Evolutionary conservation across 2,797 vertebrate genomes (phyloP), one percentile per base, ranked within the genome.

Genomic region (Passerculus sandwichensis): DNA sequence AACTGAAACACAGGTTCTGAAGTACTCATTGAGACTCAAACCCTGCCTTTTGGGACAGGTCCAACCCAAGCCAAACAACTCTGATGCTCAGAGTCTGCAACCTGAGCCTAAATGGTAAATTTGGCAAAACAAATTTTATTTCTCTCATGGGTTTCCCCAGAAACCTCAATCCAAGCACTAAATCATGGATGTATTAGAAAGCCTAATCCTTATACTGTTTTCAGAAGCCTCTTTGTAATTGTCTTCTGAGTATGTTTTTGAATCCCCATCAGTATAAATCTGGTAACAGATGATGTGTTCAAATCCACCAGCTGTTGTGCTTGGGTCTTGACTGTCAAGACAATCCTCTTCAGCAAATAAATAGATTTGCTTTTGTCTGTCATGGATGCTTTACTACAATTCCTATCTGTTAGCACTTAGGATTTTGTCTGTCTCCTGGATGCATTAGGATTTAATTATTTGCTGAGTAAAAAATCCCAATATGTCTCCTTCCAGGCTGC

Each of bases 401-500:
- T 66, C 36, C 67, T 42, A 47, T 20, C 70, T 84, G 40, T 59
- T 67, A 54, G 7, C 36, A 77, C 30, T 77, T 78, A 56, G 74
- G 83, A 90, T 72, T 92, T 80, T 81, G 53, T 44, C 84, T 73
- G 48, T 86, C 70, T 80, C 22, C 40, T 67, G 45, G 40, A 51
- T 60, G 74, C 36, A 66, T 75, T 71, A 78, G 57, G 36, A 91
- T 91, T 85, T 84, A 80, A 67, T 57, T 34, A 74, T n/a, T 32
- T 76, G 47, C 34, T 48, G 11, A 94, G 45, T 70, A 59, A 95
- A 86, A 78, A 32, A 51, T 72, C 50, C 57, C 51, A 57, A 20
- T 48, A 18, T 86, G 21, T 88, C 36, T 76, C 50, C 67, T 94
- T 91, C 53, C 61, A 97, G 96, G 71, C 26, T 69, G 47, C 16